Evolutionary conservation across 2,113 vertebrate species (phyloP).

Genomic region (Brachypteracias leptosomus): DNA sequence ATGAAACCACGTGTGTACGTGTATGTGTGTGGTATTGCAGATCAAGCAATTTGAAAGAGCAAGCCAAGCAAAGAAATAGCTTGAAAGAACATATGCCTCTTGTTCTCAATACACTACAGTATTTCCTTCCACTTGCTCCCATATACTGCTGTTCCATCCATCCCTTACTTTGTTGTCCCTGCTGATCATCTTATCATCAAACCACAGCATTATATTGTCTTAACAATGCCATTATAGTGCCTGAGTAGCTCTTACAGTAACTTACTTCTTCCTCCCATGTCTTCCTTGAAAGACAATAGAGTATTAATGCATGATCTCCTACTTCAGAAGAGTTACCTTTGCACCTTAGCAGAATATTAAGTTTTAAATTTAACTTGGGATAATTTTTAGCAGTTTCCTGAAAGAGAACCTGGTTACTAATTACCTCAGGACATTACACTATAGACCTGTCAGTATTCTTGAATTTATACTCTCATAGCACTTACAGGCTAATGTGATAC

Average conservation of each 20-base stretch:
- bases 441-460: background rate
- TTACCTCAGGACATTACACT: background rate
- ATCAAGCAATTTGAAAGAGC: background rate
- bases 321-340: background rate
- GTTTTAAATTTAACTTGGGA: background rate
- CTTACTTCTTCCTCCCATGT: background rate
- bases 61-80: background rate
- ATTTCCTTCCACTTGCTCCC: background rate
- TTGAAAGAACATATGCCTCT: background rate
- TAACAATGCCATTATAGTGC: background rate
- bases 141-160: background rate
- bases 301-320: background rate
- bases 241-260: background rate
- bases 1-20: fast-evolving
- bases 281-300: background rate
- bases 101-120: background rate
- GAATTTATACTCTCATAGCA: background rate
- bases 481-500: background rate
- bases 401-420: background rate
- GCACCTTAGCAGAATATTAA: background rate
- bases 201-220: background rate
- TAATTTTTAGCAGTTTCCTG: background rate
- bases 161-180: background rate
- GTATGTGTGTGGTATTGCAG: background rate
- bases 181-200: background rate